Evolutionary conservation across 2,888 invertebrate genomes (phyloP).

Genomic region (Tyria jacobaeae): DNA sequence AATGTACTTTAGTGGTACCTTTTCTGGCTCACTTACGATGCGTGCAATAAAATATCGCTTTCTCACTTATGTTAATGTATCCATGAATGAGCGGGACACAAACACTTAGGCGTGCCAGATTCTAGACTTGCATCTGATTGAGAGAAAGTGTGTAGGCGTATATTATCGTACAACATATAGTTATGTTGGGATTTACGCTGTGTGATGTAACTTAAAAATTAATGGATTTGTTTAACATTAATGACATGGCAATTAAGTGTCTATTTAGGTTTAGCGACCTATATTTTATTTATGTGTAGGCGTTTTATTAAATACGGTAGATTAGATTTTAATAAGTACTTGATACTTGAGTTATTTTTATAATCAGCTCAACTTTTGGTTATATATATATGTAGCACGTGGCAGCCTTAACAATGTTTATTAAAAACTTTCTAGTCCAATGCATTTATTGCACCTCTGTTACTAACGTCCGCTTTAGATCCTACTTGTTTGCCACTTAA

Average conservation of each 20-base stretch:
- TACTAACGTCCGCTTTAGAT: neutral
- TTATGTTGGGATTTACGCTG: slow-evolving; percentile 34
- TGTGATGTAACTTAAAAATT: slow-evolving; percentile 25
- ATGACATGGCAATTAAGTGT: neutral
- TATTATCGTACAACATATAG: slow-evolving; percentile 38
- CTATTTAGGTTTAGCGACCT: neutral
- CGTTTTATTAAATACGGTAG: too few species aligned
- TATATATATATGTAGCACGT: too few species aligned
- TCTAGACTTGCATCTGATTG: slow-evolving; percentile 58
- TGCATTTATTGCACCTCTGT: neutral
- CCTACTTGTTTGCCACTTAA: neutral
- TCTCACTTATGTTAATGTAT: slow-evolving; percentile 52
- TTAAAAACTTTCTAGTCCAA: too few species aligned
- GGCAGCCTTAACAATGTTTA: too few species aligned
- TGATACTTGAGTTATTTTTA: too few species aligned
- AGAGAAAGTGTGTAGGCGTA: slow-evolving; percentile 67
- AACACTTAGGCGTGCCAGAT: slow-evolving; percentile 45
- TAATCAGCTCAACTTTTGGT: too few species aligned
- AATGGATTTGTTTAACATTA: slow-evolving; percentile 10
- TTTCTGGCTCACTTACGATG: slow-evolving; percentile 63
- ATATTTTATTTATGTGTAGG: neutral
- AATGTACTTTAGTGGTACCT: slow-evolving; percentile 26
- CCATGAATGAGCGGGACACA: slow-evolving; percentile 56
- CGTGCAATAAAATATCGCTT: slow-evolving; percentile 59
- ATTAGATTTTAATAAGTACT: too few species aligned